Percentiles rank a stretch among this genome's conserved stretches.
Conservation (phyloP, 2,888 invertebrate genomes). For the Papilio gigon region DNA sequence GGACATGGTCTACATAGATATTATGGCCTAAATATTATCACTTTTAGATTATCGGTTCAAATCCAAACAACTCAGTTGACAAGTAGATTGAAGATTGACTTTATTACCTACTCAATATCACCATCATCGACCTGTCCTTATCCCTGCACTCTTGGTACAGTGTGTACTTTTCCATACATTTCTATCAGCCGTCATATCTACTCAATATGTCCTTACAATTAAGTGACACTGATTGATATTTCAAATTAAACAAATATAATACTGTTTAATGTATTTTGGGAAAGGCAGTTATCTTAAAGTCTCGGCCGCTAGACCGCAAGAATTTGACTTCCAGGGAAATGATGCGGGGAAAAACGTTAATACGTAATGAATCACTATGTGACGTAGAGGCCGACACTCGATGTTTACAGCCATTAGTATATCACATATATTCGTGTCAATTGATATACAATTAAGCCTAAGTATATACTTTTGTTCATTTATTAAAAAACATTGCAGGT, state of each 20-base stretch:
- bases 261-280: background rate
- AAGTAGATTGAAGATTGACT: no score
- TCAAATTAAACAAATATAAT: background rate
- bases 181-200: no score
- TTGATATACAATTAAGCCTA: background rate
- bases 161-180: no score
- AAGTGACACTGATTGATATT: background rate
- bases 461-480: background rate
- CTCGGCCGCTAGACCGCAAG: background rate
- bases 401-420: background rate
- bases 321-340: background rate
- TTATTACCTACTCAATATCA: no score
- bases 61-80: no score
- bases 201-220: background rate
- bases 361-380: constrained; percentile 17
- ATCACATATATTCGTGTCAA: background rate
- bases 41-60: no score
- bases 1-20: no score
- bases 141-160: no score
- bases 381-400: background rate
- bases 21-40: no score
- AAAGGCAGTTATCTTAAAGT: background rate
- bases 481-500: background rate
- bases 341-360: constrained; percentile 15
- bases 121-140: no score